A percentile compares a stretch with the other conserved stretches of the same genome.
phyloP scores from a whole-genome alignment of 1,140 invertebrate genomes.

The Papilio polytes region DNA sequence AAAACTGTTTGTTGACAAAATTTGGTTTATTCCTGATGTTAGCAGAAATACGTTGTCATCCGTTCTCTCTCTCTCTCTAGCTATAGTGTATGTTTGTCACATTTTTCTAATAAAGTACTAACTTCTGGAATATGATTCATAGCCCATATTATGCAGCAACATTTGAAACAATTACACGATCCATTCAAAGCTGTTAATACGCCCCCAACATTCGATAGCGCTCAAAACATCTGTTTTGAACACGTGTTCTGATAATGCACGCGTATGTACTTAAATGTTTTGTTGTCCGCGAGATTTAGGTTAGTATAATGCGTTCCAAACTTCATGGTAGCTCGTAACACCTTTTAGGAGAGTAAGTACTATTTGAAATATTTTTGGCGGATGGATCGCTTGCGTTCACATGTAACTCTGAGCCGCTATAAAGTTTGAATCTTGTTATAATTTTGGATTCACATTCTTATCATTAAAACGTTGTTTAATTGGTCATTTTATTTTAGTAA shows the following conservation, averaged over 20 bases:
- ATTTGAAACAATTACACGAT: slow-evolving; percentile 16
- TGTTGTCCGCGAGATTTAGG: background rate
- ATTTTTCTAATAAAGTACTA: background rate
- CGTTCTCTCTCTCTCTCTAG: background rate
- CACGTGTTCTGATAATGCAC: slow-evolving; percentile 15
- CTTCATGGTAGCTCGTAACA: background rate
- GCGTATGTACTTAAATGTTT: background rate
- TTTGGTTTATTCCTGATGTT: background rate
- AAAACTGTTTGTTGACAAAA: background rate
- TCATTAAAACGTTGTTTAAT: background rate
- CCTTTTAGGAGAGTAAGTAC: no score
- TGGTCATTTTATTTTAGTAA: background rate
- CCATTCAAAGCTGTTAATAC: slow-evolving; percentile 27
- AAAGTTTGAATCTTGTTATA: background rate
- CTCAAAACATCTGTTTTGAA: slow-evolving; percentile 15
- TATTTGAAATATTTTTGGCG: background rate
- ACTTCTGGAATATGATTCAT: background rate
- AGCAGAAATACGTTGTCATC: background rate
- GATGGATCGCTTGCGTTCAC: background rate
- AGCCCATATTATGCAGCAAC: background rate
- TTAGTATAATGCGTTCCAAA: background rate
- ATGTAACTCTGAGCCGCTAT: background rate
- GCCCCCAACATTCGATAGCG: slow-evolving; percentile 37
- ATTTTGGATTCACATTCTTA: background rate
- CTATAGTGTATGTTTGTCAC: background rate